Conservation (phyloP, 64 coral and sea anemone species). For the Montipora sp. region DNA sequence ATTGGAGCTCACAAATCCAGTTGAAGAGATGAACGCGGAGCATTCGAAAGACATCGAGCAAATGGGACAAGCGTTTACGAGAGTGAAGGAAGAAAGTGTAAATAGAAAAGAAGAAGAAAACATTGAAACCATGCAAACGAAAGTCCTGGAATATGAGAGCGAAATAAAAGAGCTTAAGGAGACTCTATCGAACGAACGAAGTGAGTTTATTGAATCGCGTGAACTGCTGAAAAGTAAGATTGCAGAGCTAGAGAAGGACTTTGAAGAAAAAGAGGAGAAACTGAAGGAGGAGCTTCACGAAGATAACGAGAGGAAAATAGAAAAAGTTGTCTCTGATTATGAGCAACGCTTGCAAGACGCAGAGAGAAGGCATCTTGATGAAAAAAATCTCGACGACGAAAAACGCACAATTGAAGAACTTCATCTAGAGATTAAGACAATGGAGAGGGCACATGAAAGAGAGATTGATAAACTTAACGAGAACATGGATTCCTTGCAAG, state of each 20-base stretch:
- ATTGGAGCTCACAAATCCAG: slow-evolving; percentile 9
- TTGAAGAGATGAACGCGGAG: slow-evolving; percentile 15
- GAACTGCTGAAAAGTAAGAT: slow-evolving; percentile 45
- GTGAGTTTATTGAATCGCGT: slow-evolving; percentile 52
- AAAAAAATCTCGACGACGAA: slow-evolving; percentile 22
- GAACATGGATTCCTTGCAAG: slow-evolving; percentile 72
- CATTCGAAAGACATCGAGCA: slow-evolving; percentile 37
- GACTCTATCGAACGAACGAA: slow-evolving; percentile 53
- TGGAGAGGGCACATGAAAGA: slow-evolving; percentile 48
- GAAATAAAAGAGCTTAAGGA: slow-evolving; percentile 77
- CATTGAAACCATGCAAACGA: slow-evolving; percentile 22
- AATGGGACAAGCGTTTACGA: slow-evolving; percentile 13
- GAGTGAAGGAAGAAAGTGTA: slow-evolving; percentile 44
- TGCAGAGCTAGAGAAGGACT: slow-evolving; percentile 49
- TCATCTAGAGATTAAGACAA: slow-evolving; percentile 40
- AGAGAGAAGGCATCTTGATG: slow-evolving; percentile 44
- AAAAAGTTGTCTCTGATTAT: slow-evolving; percentile 41
- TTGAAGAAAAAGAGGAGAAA: slow-evolving; percentile 71
- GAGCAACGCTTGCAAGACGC: slow-evolving; percentile 44
- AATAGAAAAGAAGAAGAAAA: not conserved
- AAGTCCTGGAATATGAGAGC: slow-evolving; percentile 50
- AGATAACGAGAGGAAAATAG: slow-evolving; percentile 35
- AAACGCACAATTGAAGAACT: slow-evolving; percentile 47
- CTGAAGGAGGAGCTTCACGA: slow-evolving; percentile 41
- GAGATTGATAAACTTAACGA: slow-evolving; percentile 80